phyloP scores from a whole-genome alignment of 2,113 vertebrate species.

The Lepisosteus osseus region DNA sequence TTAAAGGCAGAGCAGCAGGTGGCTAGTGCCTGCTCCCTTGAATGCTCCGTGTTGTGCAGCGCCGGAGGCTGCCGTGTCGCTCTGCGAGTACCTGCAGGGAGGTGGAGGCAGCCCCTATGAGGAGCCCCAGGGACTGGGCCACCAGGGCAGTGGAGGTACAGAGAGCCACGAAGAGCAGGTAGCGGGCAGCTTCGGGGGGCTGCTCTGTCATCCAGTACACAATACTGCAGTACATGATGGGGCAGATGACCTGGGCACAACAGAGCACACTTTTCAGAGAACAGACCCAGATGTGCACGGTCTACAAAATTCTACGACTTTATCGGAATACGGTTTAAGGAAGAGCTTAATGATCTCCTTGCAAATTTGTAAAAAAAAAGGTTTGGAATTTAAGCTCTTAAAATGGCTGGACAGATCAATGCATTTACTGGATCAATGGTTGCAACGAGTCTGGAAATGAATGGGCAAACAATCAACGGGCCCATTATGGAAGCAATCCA shows the following conservation, averaged over 20 bases:
- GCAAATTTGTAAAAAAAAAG: no score
- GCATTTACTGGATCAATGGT: no score
- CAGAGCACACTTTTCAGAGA: not conserved
- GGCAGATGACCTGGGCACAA: constrained; percentile 80
- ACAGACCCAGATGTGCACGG: not conserved
- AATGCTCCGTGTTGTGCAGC: no score
- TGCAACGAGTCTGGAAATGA: no score
- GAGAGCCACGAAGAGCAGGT: constrained; percentile 90
- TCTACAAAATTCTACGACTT: no score
- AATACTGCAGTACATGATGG: constrained; percentile 92
- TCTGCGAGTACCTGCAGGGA: constrained; percentile 81
- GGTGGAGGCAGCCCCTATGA: constrained; percentile 93
- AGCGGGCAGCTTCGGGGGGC: constrained; percentile 83
- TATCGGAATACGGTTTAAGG: no score
- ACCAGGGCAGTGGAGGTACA: constrained; percentile 88
- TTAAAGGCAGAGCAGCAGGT: no score
- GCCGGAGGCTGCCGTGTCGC: not conserved
- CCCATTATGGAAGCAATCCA: no score
- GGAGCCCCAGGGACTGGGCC: constrained; percentile 89
- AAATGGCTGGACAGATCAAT: no score
- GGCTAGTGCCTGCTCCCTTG: not conserved
- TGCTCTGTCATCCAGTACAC: constrained; percentile 99
- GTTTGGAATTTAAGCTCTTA: no score
- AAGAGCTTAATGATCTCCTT: no score
- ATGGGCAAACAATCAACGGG: no score